Evolutionary conservation across 2,888 invertebrate genomes (phyloP).

Genomic region (Hanleya hanleyi): DNA sequence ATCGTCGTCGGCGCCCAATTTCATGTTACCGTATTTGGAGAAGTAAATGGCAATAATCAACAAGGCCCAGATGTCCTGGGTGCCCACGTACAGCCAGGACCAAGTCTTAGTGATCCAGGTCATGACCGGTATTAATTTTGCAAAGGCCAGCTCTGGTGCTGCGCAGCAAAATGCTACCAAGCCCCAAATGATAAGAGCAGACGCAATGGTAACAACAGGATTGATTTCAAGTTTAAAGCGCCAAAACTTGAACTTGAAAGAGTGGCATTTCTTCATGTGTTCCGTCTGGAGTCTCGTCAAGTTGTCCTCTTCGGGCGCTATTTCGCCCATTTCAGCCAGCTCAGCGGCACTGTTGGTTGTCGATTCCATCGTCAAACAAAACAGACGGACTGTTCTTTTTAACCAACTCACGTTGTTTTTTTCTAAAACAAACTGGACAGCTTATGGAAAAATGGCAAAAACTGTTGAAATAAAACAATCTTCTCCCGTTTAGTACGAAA

Average conservation of each 20-base stretch:
- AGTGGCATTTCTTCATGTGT: neutral
- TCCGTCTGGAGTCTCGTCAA: too few relatives aligned
- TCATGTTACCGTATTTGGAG: conserved; percentile 28
- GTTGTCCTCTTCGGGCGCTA: too few relatives aligned
- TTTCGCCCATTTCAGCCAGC: too few relatives aligned
- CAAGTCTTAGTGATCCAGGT: neutral
- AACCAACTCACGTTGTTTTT: too few relatives aligned
- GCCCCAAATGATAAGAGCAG: neutral
- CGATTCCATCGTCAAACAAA: too few relatives aligned
- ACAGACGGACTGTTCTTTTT: too few relatives aligned
- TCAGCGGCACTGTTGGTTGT: too few relatives aligned
- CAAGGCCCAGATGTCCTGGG: conserved; percentile 8
- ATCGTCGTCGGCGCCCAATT: conserved; percentile 27
- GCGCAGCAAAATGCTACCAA: neutral
- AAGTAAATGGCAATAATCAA: conserved; percentile 32
- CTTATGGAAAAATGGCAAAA: too few relatives aligned
- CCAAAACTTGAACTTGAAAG: neutral
- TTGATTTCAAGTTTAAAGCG: neutral
- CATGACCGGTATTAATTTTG: neutral
- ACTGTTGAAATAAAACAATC: too few relatives aligned
- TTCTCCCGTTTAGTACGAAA: too few relatives aligned
- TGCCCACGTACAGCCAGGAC: conserved; percentile 10
- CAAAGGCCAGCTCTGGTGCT: neutral
- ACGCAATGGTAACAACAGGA: neutral
- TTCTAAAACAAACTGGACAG: too few relatives aligned